Evolutionary conservation across 2,113 vertebrate species (phyloP).

Genomic region (Tauraco erythrolophus): DNA sequence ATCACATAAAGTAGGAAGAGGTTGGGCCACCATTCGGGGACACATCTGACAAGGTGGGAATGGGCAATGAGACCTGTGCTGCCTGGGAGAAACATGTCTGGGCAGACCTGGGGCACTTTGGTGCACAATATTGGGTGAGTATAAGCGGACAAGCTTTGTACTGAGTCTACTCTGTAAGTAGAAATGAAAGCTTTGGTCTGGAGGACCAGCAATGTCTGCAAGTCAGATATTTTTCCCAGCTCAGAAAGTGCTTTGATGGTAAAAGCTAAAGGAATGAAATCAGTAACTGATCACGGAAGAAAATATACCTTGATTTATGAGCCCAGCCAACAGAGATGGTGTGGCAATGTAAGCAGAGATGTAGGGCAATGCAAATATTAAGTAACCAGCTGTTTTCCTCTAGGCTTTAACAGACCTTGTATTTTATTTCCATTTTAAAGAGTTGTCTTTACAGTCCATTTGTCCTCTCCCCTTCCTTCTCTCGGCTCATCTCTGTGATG

Average conservation of each 20-base stretch:
- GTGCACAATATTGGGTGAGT: background rate
- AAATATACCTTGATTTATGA: background rate
- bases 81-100: background rate
- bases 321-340: background rate
- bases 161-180: background rate
- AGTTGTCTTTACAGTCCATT: background rate
- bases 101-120: background rate
- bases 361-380: constrained; percentile 19
- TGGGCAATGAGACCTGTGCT: background rate
- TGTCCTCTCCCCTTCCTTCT: background rate
- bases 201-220: background rate
- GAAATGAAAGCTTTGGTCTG: background rate
- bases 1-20: background rate
- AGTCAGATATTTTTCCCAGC: background rate
- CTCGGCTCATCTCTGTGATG: background rate
- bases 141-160: background rate
- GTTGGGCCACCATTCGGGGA: background rate
- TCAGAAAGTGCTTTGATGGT: background rate
- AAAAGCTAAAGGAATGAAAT: constrained; percentile 2
- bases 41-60: background rate
- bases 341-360: background rate
- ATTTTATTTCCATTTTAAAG: constrained; percentile 50
- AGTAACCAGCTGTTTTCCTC: constrained; percentile 31
- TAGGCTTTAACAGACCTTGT: background rate
- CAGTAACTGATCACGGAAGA: background rate